Evolutionary conservation across 2,888 invertebrate genomes (phyloP), one percentile per base, ranked within the genome.

Genomic region (Clitarchus hookeri): DNA sequence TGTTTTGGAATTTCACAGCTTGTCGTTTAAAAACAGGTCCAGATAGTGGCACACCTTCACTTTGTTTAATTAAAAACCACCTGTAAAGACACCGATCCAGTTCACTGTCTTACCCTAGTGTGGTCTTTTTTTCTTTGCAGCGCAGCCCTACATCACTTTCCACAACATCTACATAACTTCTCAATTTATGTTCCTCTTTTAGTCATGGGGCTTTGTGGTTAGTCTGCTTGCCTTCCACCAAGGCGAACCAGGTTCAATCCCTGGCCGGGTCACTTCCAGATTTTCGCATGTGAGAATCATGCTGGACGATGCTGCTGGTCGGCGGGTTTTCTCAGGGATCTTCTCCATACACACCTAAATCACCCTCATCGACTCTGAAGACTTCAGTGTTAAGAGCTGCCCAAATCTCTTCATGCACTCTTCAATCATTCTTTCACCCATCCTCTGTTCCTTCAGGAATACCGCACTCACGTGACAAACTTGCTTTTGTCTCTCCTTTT

Each of bases 31-130:
- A 65, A 65, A 65, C 16, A 23, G 65, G 23, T 65, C 65, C 65
- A n/a, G 65, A 65, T 19, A 65, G 16, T 65, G 65, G 65, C 16
- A 65, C 23, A 65, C 65, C 65, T 65, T 65, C 65, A 23, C 65
- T 65, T 65, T 19, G n/a, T 65, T 65, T 65, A 65, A 65, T 65
- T 65, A 23, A 65, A 65, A 65, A 65, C 65, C 65, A 65, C 65
- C 65, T 65, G 65, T 65, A 65, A 65, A 65, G 12, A 2, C 65
- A 65, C 16, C 16, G 13, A 65, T 23, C 65, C 65, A 65, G 65
- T 65, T 65, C 65, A 65, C 65, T 65, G 0, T 65, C 65, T 65
- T 65, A 1, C 11, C 23, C 65, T 65, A 65, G n/a, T 19, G 8
- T 65, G 65, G 16, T 23, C 16, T 11, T 65, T 65, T 65, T 65